Evolutionary conservation across 2,797 vertebrate genomes (phyloP).

Genomic region (Dromococcyx pavoninus): DNA sequence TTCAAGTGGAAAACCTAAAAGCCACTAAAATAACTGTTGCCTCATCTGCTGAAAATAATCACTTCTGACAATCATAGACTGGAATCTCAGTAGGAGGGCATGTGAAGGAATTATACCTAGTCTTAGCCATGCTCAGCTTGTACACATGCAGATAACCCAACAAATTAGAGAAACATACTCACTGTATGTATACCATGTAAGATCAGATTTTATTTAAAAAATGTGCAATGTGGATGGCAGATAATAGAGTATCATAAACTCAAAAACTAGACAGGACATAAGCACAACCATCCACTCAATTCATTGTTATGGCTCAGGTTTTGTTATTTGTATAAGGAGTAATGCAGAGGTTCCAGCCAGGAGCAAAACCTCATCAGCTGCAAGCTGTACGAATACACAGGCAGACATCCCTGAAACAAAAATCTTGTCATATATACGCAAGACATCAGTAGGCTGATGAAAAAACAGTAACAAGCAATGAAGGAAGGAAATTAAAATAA

Average conservation of each 20-base stretch:
- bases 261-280: not conserved
- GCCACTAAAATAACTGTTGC: constrained; percentile 38
- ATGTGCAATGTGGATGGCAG: not conserved
- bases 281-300: not conserved
- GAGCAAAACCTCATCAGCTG: not conserved
- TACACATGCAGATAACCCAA: not conserved
- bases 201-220: not conserved
- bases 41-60: constrained; percentile 13
- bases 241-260: rapidly evolving
- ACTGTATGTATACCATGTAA: not conserved
- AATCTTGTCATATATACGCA: not conserved
- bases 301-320: not conserved
- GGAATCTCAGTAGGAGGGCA: not conserved
- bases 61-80: constrained; percentile 1
- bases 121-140: not conserved
- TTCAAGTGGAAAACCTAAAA: constrained; percentile 46
- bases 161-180: not conserved
- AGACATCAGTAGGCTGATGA: not conserved
- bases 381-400: not conserved
- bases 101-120: constrained; percentile 33
- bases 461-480: not conserved
- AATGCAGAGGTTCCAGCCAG: not conserved
- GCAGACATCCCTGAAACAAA: not conserved
- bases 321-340: not conserved
- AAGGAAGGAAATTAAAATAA: not conserved